Percentiles rank a stretch among this genome's conserved stretches.
phyloP scores from a whole-genome alignment of 2,113 vertebrate genomes.

The Haplochromis vanheusdeni region DNA sequence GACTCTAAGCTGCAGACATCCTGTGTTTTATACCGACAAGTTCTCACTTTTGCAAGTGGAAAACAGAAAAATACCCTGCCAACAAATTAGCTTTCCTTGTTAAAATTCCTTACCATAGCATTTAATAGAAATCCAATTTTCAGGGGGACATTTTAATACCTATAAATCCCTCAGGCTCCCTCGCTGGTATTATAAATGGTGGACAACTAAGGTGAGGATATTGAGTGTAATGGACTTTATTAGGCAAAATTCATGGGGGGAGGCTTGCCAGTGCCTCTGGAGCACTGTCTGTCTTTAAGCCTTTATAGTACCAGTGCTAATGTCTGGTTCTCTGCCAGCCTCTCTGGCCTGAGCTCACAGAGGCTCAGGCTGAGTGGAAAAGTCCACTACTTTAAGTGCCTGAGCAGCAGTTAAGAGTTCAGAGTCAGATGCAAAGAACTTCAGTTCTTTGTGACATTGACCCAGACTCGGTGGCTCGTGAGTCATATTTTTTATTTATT shows the following conservation, averaged over 20 bases:
- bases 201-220: conserved; percentile 37
- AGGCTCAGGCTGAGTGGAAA: conserved; percentile 27
- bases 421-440: neutral
- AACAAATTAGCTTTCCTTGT: conserved; percentile 46
- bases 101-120: conserved; percentile 60
- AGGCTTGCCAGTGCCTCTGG: conserved; percentile 31
- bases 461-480: neutral
- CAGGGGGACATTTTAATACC: conserved; percentile 53
- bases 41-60: neutral
- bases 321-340: conserved; percentile 36
- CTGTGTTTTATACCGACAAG: neutral
- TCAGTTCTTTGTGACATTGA: neutral
- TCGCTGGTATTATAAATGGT: conserved; percentile 23
- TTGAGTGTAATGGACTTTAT: conserved; percentile 41
- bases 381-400: conserved; percentile 23
- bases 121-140: conserved; percentile 70
- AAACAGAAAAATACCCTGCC: conserved; percentile 28
- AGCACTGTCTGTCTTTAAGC: conserved; percentile 27
- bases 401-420: conserved; percentile 13
- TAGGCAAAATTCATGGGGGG: conserved; percentile 32
- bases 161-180: conserved; percentile 41
- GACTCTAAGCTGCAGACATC: neutral
- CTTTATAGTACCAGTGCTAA: conserved; percentile 33
- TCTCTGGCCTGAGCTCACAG: conserved; percentile 26
- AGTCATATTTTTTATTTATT: neutral